Conservation (phyloP, 2,113 vertebrate genomes). For the Proteles cristata region DNA sequence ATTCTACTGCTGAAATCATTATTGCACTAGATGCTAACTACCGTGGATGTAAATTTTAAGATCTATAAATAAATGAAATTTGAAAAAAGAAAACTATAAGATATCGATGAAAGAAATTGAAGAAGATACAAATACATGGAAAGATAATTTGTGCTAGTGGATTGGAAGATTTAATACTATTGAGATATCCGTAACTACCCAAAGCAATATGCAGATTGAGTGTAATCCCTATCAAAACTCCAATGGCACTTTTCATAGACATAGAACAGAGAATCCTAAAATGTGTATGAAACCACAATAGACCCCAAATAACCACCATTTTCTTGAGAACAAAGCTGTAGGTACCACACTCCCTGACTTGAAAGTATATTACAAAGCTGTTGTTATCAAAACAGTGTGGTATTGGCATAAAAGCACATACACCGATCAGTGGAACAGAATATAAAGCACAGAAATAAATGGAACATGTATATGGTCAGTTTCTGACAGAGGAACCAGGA, state of each 20-base stretch:
- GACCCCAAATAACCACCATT: not conserved
- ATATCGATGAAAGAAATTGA: not conserved
- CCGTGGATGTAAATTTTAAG: no score
- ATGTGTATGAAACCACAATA: not conserved
- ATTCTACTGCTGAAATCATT: no score
- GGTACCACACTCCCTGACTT: not conserved
- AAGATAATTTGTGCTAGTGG: not conserved
- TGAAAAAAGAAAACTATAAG: not conserved
- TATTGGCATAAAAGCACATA: not conserved
- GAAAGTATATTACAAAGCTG: not conserved
- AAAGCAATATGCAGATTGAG: not conserved
- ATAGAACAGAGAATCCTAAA: not conserved
- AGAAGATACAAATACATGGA: not conserved
- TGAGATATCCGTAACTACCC: not conserved
- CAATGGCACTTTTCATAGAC: not conserved
- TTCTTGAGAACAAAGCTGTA: not conserved
- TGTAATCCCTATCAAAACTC: not conserved
- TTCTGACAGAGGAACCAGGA: not conserved
- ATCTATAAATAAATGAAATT: no score
- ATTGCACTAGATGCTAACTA: no score
- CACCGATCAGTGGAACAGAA: not conserved
- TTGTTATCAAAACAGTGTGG: not conserved
- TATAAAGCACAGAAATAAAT: not conserved
- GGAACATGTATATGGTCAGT: not conserved
- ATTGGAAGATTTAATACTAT: no score